Evolutionary conservation across 2,888 invertebrate species (phyloP).

Genomic region (Coelopa pilipes): DNA sequence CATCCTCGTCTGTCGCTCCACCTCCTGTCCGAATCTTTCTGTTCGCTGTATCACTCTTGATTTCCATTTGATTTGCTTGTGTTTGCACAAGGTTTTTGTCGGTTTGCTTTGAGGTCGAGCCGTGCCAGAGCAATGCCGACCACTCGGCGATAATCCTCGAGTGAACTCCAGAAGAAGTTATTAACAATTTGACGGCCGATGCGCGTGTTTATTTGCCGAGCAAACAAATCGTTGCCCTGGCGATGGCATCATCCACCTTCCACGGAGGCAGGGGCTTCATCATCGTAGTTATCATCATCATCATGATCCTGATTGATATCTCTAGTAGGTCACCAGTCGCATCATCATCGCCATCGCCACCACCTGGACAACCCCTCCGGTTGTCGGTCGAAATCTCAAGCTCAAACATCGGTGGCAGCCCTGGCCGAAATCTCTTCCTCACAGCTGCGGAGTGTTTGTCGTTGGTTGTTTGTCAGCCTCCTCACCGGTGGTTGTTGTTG

Average conservation of each 20-base stretch:
- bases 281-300: neutral
- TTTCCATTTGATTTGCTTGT: constrained; percentile 23
- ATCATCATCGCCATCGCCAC: constrained; percentile 29
- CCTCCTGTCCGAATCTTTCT: no score
- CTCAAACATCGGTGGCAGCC: constrained; percentile 25
- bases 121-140: neutral
- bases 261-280: neutral
- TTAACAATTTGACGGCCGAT: constrained; percentile 30
- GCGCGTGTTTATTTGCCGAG: constrained; percentile 29
- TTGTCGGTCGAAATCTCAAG: constrained; percentile 17
- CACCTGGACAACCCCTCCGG: neutral
- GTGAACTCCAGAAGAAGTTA: constrained; percentile 14
- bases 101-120: constrained; percentile 30
- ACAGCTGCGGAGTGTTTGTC: constrained; percentile 33
- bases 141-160: neutral
- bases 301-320: no score
- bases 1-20: no score
- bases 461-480: constrained; percentile 11
- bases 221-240: constrained; percentile 12
- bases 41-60: no score
- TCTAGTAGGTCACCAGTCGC: neutral
- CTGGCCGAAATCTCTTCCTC: constrained; percentile 12
- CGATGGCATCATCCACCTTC: neutral
- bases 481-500: no score
- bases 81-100: constrained; percentile 24